Percentiles rank a stretch among this genome's conserved stretches.
These are phyloP conservation scores for Ictalurus punctatus DNA, from an alignment of 2,113 vertebrate genomes.

Conservation along the genomic window DNA sequence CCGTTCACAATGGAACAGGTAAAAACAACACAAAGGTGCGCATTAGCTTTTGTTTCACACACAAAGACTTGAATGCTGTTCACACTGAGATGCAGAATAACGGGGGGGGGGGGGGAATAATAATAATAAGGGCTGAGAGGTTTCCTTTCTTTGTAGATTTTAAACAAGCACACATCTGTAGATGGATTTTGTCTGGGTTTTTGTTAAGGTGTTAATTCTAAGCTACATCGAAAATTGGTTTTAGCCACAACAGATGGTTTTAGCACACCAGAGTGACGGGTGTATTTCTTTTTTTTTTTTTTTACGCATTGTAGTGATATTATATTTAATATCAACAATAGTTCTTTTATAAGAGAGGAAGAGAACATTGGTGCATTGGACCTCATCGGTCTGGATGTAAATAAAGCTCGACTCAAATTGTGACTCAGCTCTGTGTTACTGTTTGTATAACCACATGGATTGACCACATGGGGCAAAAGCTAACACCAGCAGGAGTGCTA, in stretches of 20 bases:
- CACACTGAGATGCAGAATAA: background rate
- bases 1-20: background rate
- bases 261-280: background rate
- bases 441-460: conserved; percentile 1
- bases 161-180: background rate
- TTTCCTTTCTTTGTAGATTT: background rate
- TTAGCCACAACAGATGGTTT: background rate
- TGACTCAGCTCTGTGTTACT: background rate
- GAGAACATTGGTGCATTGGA: no score
- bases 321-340: background rate
- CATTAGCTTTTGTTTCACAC: background rate
- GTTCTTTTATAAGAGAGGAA: background rate
- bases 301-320: background rate
- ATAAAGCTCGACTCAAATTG: background rate
- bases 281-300: no score
- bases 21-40: background rate
- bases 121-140: background rate
- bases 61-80: conserved; percentile 4
- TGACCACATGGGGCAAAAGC: background rate
- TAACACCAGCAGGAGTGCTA: conserved; percentile 15
- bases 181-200: background rate
- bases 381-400: background rate
- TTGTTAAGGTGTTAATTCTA: background rate
- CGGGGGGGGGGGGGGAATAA: no score
- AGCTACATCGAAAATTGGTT: background rate